A percentile compares a stretch with the other conserved stretches of the same genome.
phyloP scores from a whole-genome alignment of 2,888 invertebrate species.

The Pheosia gnoma region DNA sequence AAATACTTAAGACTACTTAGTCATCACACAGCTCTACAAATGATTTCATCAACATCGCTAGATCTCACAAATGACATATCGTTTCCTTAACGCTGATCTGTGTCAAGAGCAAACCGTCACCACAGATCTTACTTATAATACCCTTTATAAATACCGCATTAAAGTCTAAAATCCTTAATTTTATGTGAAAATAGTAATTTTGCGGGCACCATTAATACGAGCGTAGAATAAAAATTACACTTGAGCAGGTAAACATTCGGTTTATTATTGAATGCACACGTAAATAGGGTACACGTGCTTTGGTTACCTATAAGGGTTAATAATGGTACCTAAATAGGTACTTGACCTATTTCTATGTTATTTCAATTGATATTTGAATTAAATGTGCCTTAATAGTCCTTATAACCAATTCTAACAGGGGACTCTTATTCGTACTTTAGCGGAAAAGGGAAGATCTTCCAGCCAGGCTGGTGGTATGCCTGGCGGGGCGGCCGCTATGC shows the following conservation, averaged over 20 bases:
- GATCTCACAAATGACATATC: conserved; percentile 58
- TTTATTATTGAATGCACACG: conserved; percentile 56
- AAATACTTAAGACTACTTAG: neutral
- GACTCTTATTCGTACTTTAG: too few species aligned
- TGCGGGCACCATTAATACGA: conserved; percentile 42
- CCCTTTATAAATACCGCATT: conserved; percentile 22
- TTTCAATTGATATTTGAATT: too few species aligned
- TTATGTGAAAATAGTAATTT: conserved; percentile 30
- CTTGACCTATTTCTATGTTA: neutral
- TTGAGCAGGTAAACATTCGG: conserved; percentile 42
- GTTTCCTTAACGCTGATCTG: conserved; percentile 64
- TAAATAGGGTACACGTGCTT: conserved; percentile 68
- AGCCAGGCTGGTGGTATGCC: too few species aligned
- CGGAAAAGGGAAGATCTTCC: too few species aligned
- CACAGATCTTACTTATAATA: conserved; percentile 20
- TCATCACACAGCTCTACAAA: neutral
- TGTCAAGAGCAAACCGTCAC: conserved; percentile 66
- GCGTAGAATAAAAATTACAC: conserved; percentile 54
- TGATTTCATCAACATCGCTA: conserved; percentile 38
- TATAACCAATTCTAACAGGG: too few species aligned
- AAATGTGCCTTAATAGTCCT: too few species aligned
- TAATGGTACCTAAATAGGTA: neutral
- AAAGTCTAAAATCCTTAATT: conserved; percentile 40
- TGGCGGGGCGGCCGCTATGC: too few species aligned
- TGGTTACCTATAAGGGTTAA: conserved; percentile 39